A percentile compares a stretch with the other conserved stretches of the same genome.
Conservation (phyloP, 1,140 invertebrate genomes). For the Heliconius congener region DNA sequence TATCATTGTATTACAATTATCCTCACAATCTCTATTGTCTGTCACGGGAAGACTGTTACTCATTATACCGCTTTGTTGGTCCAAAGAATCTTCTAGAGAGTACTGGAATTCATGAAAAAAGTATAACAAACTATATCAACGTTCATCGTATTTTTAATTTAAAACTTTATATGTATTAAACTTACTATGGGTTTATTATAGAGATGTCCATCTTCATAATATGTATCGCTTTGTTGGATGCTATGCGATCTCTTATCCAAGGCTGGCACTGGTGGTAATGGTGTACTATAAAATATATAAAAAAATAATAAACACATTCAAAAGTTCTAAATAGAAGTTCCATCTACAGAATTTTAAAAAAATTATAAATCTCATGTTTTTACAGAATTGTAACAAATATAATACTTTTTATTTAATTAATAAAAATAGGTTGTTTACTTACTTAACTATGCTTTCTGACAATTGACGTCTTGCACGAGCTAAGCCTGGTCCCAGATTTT, state of each 20-base stretch:
- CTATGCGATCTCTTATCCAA: slow-evolving; percentile 76
- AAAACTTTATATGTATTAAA: slow-evolving; percentile 18
- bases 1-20: slow-evolving; percentile 49
- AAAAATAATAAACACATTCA: too few species aligned
- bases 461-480: slow-evolving; percentile 84
- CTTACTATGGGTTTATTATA: slow-evolving; percentile 79
- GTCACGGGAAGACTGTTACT: slow-evolving; percentile 55
- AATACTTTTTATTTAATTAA: too few species aligned
- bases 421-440: slow-evolving; percentile 38
- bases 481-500: slow-evolving; percentile 84
- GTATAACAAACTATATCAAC: not conserved
- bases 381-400: not conserved
- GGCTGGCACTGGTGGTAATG: slow-evolving; percentile 66
- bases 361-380: not conserved
- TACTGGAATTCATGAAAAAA: slow-evolving; percentile 49
- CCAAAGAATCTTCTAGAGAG: slow-evolving; percentile 59
- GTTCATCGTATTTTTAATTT: too few species aligned
- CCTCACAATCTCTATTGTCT: slow-evolving; percentile 45
- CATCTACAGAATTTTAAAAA: too few species aligned
- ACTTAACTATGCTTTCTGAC: slow-evolving; percentile 89
- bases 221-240: slow-evolving; percentile 73
- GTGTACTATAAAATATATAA: slow-evolving; percentile 63
- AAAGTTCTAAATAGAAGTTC: too few species aligned
- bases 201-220: slow-evolving; percentile 76
- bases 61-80: slow-evolving; percentile 63